A percentile compares a stretch with the other conserved stretches of the same genome.
phyloP scores from a whole-genome alignment of 2,888 invertebrate genomes.

The Tachina grossa region DNA sequence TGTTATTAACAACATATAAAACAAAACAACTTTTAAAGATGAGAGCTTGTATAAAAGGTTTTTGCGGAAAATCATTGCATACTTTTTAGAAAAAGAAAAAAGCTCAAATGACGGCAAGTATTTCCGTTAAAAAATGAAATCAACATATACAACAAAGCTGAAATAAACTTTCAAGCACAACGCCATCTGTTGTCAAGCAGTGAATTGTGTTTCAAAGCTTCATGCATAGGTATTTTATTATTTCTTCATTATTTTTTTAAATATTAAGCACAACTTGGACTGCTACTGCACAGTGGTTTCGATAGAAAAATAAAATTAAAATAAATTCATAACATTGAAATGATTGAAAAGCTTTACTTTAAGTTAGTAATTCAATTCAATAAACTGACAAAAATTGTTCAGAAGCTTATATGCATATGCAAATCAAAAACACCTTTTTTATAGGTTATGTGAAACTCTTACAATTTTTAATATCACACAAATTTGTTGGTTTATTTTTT shows the following conservation, averaged over 20 bases:
- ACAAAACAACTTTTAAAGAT: not conserved
- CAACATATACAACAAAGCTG: not conserved
- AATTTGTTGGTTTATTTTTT: too few species aligned
- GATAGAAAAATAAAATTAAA: too few species aligned
- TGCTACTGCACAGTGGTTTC: not conserved
- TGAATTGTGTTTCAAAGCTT: not conserved
- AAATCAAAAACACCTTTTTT: too few species aligned
- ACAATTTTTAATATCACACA: too few species aligned
- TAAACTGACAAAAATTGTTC: too few species aligned
- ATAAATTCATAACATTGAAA: too few species aligned
- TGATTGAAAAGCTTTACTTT: too few species aligned
- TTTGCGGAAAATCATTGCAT: not conserved
- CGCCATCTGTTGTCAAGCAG: conserved; percentile 15
- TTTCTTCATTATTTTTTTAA: not conserved
- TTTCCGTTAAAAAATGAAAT: too few species aligned
- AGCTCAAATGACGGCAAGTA: not conserved
- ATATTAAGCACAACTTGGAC: not conserved
- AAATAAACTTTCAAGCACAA: not conserved
- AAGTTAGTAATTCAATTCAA: too few species aligned
- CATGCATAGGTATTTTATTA: not conserved
- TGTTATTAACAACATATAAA: too few species aligned
- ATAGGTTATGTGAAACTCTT: too few species aligned
- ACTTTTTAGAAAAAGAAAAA: not conserved
- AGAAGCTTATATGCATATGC: too few species aligned
- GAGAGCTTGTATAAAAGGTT: not conserved